phyloP scores from a whole-genome alignment of 2,888 invertebrate genomes.

The Stenichneumon culpator region DNA sequence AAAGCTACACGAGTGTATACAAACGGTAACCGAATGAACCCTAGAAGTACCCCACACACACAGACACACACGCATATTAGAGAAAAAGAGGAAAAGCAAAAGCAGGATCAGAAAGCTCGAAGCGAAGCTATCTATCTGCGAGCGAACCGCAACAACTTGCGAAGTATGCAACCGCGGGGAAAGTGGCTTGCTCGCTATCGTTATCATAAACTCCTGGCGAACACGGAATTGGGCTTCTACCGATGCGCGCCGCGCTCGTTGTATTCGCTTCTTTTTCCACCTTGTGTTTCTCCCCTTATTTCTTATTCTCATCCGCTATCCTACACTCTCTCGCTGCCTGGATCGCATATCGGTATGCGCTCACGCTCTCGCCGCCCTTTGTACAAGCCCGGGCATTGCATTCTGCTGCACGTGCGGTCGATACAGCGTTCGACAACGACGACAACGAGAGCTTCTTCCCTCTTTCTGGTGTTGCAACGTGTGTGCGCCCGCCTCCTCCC shows the following conservation, averaged over 20 bases:
- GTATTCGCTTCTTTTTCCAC: slow-evolving; percentile 14
- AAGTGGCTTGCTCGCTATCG: slow-evolving; percentile 66
- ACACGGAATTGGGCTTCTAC: slow-evolving; percentile 68
- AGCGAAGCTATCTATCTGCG: slow-evolving; percentile 38
- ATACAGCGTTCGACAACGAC: slow-evolving; percentile 64
- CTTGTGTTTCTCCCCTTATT: slow-evolving; percentile 16
- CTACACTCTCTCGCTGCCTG: not conserved
- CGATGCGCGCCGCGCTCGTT: slow-evolving; percentile 18
- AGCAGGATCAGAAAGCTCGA: slow-evolving; percentile 40
- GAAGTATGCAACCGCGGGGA: slow-evolving; percentile 50
- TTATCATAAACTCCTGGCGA: slow-evolving; percentile 75
- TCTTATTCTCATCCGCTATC: slow-evolving; percentile 35
- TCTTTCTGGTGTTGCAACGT: slow-evolving; percentile 14
- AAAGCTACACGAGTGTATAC: slow-evolving; percentile 13
- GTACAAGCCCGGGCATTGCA: slow-evolving; percentile 43
- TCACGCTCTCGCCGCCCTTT: slow-evolving; percentile 56
- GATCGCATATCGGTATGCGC: slow-evolving; percentile 37
- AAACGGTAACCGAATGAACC: slow-evolving; percentile 45
- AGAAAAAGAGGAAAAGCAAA: slow-evolving; percentile 12
- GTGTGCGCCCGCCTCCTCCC: slow-evolving; percentile 25
- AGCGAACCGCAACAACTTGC: slow-evolving; percentile 30
- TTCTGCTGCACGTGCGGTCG: slow-evolving; percentile 68
- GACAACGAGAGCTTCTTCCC: slow-evolving; percentile 43
- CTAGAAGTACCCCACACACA: not conserved
- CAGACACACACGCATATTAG: not conserved